Conservation (phyloP, 1,140 invertebrate species). For the Drosophila navojoa region DNA sequence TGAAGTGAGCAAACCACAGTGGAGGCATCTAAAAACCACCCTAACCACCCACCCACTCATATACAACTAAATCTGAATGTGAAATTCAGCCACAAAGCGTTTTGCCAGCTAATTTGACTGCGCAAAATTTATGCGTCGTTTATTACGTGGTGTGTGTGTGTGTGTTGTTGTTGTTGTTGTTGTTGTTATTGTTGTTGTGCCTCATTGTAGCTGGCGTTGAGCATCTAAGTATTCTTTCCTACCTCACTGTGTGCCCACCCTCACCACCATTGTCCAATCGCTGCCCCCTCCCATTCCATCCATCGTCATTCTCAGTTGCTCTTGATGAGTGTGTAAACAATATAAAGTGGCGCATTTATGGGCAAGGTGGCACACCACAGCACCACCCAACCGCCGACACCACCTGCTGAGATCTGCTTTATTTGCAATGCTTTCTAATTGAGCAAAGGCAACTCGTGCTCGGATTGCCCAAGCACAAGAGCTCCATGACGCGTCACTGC, state of each 20-base stretch:
- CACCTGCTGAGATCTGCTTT: constrained; percentile 37
- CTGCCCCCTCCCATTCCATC: constrained; percentile 10
- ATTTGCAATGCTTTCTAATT: constrained; percentile 71
- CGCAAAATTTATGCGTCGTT: constrained; percentile 66
- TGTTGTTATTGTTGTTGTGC: constrained; percentile 4
- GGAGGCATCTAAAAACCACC: neutral
- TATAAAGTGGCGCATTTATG: constrained; percentile 80
- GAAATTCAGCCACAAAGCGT: constrained; percentile 38
- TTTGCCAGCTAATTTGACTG: constrained; percentile 74
- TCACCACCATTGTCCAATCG: neutral
- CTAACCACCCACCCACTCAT: constrained; percentile 5
- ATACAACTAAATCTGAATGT: constrained; percentile 24
- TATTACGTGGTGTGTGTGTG: constrained; percentile 8
- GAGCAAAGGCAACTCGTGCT: constrained; percentile 71
- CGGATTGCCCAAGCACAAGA: constrained; percentile 52
- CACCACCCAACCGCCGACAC: neutral
- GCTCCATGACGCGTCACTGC: constrained; percentile 51
- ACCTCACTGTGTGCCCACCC: constrained; percentile 1
- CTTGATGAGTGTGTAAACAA: constrained; percentile 60
- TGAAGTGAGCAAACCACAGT: neutral
- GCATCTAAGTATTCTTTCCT: constrained; percentile 18
- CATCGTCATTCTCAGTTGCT: neutral
- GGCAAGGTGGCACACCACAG: constrained; percentile 60
- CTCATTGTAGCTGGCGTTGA: constrained; percentile 9
- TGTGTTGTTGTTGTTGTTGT: neutral